phyloP scores from a whole-genome alignment of 2,113 vertebrate species.

The Sclerurus mexicanus region DNA sequence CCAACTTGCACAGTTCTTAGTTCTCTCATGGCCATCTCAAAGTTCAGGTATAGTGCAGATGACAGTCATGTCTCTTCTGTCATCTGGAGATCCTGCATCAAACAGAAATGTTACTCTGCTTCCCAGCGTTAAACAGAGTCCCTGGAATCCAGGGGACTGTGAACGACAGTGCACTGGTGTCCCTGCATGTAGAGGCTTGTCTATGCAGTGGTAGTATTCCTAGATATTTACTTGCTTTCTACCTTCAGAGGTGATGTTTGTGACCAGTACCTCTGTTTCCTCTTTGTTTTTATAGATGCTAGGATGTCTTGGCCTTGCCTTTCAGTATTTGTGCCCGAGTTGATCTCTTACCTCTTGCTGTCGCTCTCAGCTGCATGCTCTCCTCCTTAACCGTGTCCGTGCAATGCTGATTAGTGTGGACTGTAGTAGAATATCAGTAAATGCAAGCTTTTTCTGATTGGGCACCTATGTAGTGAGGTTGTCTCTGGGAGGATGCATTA shows the following conservation, averaged over 20 bases:
- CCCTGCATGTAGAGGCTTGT: neutral
- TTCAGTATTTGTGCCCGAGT: neutral
- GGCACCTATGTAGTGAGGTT: neutral
- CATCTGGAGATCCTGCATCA: neutral
- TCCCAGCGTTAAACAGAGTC: neutral
- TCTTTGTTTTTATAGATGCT: neutral
- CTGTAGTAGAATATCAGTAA: neutral
- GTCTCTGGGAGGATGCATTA: neutral
- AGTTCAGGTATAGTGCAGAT: neutral
- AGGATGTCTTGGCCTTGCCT: neutral
- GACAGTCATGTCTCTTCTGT: neutral
- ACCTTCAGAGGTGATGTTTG: neutral
- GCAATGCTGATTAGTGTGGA: neutral
- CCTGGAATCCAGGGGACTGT: neutral
- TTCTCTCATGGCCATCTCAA: neutral
- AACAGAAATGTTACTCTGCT: neutral
- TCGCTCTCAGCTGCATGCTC: neutral
- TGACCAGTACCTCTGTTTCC: neutral
- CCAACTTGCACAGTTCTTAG: neutral
- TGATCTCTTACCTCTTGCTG: neutral
- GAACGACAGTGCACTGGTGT: neutral
- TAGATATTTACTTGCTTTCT: neutral
- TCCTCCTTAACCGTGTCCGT: neutral
- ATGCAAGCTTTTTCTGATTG: neutral
- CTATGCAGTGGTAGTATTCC: neutral